A percentile compares a stretch with the other conserved stretches of the same genome.
phyloP scores from a whole-genome alignment of 1,140 invertebrate species.

The Drosophila pachea region DNA sequence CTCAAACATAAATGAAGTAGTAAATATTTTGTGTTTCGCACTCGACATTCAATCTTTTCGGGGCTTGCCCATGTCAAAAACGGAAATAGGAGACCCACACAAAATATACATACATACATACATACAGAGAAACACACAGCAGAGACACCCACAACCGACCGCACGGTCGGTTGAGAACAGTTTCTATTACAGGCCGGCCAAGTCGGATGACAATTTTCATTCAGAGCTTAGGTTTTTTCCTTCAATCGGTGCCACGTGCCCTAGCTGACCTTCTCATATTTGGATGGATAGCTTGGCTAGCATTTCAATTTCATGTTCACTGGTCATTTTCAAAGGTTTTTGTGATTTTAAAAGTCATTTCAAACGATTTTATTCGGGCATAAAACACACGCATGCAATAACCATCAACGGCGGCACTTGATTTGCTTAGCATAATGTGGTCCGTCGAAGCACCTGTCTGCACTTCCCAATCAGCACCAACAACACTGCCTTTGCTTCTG shows the following conservation, averaged over 20 bases:
- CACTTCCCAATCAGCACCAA: neutral
- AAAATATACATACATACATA: neutral
- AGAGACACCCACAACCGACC: neutral
- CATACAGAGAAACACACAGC: neutral
- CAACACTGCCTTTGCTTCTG: no score
- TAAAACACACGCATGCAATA: conserved; percentile 60
- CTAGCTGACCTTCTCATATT: conserved; percentile 26
- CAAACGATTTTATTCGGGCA: conserved; percentile 36
- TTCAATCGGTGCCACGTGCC: conserved; percentile 29
- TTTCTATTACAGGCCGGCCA: conserved; percentile 27
- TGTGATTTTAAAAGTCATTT: conserved; percentile 23
- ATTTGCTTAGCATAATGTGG: conserved; percentile 62
- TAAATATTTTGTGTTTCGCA: conserved; percentile 29
- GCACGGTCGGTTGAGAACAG: conserved; percentile 18
- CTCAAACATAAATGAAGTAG: conserved; percentile 26
- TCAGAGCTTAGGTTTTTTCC: conserved; percentile 21
- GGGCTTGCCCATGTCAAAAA: conserved; percentile 23
- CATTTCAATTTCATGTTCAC: conserved; percentile 40
- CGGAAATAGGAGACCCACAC: conserved; percentile 19
- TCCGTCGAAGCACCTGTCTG: neutral
- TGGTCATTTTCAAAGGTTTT: conserved; percentile 30
- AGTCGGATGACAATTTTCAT: conserved; percentile 33
- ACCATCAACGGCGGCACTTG: conserved; percentile 51
- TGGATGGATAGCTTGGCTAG: conserved; percentile 19
- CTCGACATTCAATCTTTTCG: conserved; percentile 40